phyloP scores from a whole-genome alignment of 2,888 invertebrate species.

The Crioceris asparagi region DNA sequence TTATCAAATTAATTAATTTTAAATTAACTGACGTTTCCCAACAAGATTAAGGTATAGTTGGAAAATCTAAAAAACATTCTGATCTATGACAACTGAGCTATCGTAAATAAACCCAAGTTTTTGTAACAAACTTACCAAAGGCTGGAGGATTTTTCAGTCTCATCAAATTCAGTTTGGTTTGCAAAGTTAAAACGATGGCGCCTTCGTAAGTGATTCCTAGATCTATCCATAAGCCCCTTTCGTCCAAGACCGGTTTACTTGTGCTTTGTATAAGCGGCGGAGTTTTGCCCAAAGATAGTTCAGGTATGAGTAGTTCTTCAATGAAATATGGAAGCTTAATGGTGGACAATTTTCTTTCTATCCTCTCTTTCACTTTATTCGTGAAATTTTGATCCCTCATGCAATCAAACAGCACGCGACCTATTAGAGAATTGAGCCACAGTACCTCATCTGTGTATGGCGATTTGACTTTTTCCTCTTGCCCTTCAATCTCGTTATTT shows the following conservation, averaged over 20 bases:
- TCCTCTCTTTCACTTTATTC: conserved; percentile 58
- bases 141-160: conserved; percentile 43
- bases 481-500: conserved; percentile 8
- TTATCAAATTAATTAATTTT: too few species aligned
- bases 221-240: conserved; percentile 82
- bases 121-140: conserved; percentile 16
- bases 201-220: conserved; percentile 73
- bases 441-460: conserved; percentile 38
- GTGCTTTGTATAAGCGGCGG: conserved; percentile 56
- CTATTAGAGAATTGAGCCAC: conserved; percentile 71
- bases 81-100: too few species aligned
- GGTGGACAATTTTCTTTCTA: conserved; percentile 77
- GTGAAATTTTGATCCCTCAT: conserved; percentile 62
- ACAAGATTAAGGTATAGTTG: too few species aligned
- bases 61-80: too few species aligned
- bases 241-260: conserved; percentile 58
- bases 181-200: conserved; percentile 66
- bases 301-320: conserved; percentile 67
- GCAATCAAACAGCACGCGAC: conserved; percentile 73
- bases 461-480: conserved; percentile 16
- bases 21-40: too few species aligned
- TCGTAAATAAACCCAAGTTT: too few species aligned
- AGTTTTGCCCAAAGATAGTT: conserved; percentile 60
- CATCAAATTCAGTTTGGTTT: conserved; percentile 79
- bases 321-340: conserved; percentile 85